Conservation (phyloP, 64 coral and sea anemone species). For the Orbicella faveolata region DNA sequence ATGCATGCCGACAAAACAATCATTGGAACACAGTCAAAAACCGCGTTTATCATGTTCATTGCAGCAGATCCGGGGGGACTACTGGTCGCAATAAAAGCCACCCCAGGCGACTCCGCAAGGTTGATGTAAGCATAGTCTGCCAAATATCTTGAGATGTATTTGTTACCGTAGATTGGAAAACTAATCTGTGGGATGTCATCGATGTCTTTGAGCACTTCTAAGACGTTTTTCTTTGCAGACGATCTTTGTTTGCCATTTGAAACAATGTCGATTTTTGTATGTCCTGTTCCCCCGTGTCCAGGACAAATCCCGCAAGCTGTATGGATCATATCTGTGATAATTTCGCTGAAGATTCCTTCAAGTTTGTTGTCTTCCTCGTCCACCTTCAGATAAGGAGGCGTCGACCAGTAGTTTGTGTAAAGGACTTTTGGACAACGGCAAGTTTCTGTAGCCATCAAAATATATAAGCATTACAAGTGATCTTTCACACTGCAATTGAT, state of each 20-base stretch:
- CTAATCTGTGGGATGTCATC: constrained; percentile 21
- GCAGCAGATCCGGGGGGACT: neutral
- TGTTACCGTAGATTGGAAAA: constrained; percentile 63
- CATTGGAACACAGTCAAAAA: constrained; percentile 1
- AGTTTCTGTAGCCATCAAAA: neutral
- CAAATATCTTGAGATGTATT: constrained; percentile 27
- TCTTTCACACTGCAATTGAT: too few relatives aligned
- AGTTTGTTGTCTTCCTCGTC: neutral
- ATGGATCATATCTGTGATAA: constrained; percentile 33
- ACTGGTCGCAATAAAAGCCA: constrained; percentile 10
- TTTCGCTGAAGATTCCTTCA: constrained; percentile 6
- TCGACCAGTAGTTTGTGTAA: constrained; percentile 50
- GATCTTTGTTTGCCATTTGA: neutral
- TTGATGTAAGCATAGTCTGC: constrained; percentile 22
- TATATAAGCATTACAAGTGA: too few relatives aligned
- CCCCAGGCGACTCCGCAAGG: constrained; percentile 42
- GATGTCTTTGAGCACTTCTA: constrained; percentile 33
- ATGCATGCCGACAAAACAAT: constrained; percentile 36
- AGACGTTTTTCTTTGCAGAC: constrained; percentile 16
- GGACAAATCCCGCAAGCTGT: constrained; percentile 27
- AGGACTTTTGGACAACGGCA: constrained; percentile 35
- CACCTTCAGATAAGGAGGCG: constrained; percentile 16
- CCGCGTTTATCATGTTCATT: constrained; percentile 30
- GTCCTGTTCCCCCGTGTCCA: neutral
- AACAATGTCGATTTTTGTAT: constrained; percentile 17